Conservation (phyloP, 1,140 invertebrate genomes). For the Acyrthosiphon pisum region DNA sequence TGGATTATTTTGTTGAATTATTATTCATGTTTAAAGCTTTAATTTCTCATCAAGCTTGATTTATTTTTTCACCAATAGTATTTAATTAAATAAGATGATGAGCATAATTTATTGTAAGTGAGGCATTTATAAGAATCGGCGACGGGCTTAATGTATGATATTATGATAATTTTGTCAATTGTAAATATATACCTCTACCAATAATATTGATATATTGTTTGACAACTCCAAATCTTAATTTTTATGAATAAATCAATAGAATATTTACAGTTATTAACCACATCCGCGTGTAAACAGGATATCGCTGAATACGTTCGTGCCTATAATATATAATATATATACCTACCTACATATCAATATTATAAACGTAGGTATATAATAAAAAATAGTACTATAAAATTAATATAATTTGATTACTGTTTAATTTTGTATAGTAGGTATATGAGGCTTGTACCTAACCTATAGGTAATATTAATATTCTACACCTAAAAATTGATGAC, state of each 20-base stretch:
- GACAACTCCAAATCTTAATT: background rate
- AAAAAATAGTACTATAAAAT: too few species aligned
- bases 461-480: too few species aligned
- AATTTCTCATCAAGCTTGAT: background rate
- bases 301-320: background rate
- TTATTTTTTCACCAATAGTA: background rate
- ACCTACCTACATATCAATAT: too few species aligned
- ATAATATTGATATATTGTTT: background rate
- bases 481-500: too few species aligned
- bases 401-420: too few species aligned
- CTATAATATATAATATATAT: background rate
- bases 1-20: background rate
- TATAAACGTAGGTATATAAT: too few species aligned
- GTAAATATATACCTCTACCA: background rate
- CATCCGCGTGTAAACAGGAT: background rate
- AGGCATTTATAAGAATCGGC: background rate
- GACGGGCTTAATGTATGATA: background rate
- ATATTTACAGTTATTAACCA: background rate
- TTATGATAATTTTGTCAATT: background rate
- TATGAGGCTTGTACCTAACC: too few species aligned
- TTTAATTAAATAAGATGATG: background rate
- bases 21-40: background rate
- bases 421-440: too few species aligned
- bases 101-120: too few species aligned
- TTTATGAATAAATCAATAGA: background rate